Evolutionary conservation across 1,140 invertebrate species (phyloP).

Genomic region (Cherax destructor): DNA sequence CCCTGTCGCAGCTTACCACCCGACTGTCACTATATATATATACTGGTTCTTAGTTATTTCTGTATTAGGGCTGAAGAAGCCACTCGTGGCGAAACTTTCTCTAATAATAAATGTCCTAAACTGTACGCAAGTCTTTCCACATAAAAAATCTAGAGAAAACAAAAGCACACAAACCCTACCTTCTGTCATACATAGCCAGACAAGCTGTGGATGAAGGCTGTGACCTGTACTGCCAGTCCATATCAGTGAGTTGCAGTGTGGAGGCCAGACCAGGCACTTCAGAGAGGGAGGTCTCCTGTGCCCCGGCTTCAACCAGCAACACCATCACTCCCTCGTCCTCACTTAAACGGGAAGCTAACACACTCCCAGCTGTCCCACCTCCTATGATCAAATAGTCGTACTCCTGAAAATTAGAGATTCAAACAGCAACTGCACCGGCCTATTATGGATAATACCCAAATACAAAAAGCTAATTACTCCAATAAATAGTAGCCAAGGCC

Average conservation of each 20-base stretch:
- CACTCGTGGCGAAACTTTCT: too few species aligned
- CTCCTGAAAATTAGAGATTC: slow-evolving; percentile 11
- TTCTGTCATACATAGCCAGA: slow-evolving; percentile 38
- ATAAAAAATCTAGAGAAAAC: background rate
- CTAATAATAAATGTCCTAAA: too few species aligned
- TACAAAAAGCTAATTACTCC: too few species aligned
- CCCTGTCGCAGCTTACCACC: too few species aligned
- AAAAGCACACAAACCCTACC: slow-evolving; percentile 1
- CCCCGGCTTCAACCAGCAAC: slow-evolving; percentile 71
- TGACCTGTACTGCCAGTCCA: slow-evolving; percentile 77
- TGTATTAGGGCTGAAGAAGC: too few species aligned
- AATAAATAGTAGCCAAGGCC: too few species aligned
- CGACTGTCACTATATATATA: too few species aligned
- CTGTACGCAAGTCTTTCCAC: too few species aligned
- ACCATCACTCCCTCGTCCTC: slow-evolving; percentile 63
- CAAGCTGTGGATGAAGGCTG: slow-evolving; percentile 72
- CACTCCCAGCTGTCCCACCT: slow-evolving; percentile 78
- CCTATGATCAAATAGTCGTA: slow-evolving; percentile 73
- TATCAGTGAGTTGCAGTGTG: slow-evolving; percentile 42
- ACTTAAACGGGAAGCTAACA: slow-evolving; percentile 76
- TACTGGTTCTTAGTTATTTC: too few species aligned
- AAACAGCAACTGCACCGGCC: too few species aligned
- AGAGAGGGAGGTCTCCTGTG: slow-evolving; percentile 24
- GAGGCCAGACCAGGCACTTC: slow-evolving; percentile 26
- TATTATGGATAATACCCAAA: too few species aligned